Base-by-base conservation (phyloP, 2,113 vertebrate genomes). In the Caracal caracal region DNA sequence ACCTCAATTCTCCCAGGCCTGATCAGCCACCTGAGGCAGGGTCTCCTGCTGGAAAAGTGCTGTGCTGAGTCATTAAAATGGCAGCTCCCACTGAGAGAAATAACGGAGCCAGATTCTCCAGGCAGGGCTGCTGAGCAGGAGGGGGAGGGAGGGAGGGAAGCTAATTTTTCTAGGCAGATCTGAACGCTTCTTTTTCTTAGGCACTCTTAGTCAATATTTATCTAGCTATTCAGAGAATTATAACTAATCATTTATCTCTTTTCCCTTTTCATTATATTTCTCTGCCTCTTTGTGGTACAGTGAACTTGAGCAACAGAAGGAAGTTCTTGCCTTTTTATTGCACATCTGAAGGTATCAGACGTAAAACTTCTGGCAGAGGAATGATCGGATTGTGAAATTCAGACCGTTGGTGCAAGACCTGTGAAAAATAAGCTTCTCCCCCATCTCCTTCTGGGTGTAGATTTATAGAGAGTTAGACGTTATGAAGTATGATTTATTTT, bases 171-270 rank as follows among this genome's bases (percentile, higher is more conserved):
- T 92, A 97, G 95, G 92, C 95, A 97, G 97, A 97, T 93, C 93
- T 11, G n/a, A 96, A 90, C 0, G n/a, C 70, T 96, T 73, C 94
- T 97, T 90, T 96, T 92, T 94, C 85, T 71, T 75, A 35, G 33
- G 82, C 88, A 93, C 78, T 90, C 83, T 94, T 79, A 97, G 95
- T 98, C 97, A 95, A 97, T 98, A 98, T 97, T 97, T 97, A 97
- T 97, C 95, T 88, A 97, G 84, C 80, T 96, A 95, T 92, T 97
- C 95, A 88, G 80, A 63, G 97, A 89, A 76, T 88, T 87, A 70
- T 59, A 92, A 81, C 63, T 71, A 87, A 97, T 94, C 91, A 59
- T 96, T 96, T 97, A 76, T 95, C 94, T 97, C 93, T 68, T 95
- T 90, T 90, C 59, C 65, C 49, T 95, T 95, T 80, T 76, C 12